Conservation (phyloP, 2,113 vertebrate genomes). For the Petromus typicus region DNA sequence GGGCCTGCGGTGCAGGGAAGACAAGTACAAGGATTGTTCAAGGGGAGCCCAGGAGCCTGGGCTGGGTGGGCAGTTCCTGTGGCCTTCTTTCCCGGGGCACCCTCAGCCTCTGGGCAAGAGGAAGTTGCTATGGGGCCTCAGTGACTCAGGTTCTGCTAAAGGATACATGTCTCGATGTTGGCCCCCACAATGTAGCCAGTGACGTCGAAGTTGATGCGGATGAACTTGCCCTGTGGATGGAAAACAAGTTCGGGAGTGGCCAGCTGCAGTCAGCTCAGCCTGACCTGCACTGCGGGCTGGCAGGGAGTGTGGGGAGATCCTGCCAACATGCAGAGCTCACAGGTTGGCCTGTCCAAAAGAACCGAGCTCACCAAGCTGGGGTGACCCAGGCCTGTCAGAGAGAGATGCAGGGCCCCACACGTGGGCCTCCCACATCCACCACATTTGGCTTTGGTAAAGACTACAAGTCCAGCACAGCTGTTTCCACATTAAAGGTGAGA, state of each 20-base stretch:
- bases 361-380: too few relatives aligned
- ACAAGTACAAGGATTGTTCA: neutral
- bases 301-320: rapidly evolving
- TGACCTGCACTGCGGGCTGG: rapidly evolving
- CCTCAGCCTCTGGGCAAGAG: neutral
- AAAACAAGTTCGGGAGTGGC: neutral
- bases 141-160: slow-evolving; percentile 68
- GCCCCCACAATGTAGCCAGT: slow-evolving; percentile 92
- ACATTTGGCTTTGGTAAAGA: neutral
- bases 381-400: rapidly evolving
- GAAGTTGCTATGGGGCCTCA: neutral
- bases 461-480: too few relatives aligned
- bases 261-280: neutral
- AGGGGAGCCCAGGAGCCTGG: neutral
- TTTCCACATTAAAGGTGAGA: neutral
- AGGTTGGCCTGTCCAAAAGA: neutral
- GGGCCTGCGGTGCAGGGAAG: neutral
- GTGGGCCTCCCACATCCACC: neutral
- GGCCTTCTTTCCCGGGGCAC: too few relatives aligned
- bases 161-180: slow-evolving; percentile 94
- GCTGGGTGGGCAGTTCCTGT: neutral
- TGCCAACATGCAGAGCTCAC: neutral
- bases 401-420: neutral
- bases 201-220: slow-evolving; percentile 93
- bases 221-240: slow-evolving; percentile 91